Evolutionary conservation across 2,113 vertebrate genomes (phyloP).

Genomic region (Silurus meridionalis): DNA sequence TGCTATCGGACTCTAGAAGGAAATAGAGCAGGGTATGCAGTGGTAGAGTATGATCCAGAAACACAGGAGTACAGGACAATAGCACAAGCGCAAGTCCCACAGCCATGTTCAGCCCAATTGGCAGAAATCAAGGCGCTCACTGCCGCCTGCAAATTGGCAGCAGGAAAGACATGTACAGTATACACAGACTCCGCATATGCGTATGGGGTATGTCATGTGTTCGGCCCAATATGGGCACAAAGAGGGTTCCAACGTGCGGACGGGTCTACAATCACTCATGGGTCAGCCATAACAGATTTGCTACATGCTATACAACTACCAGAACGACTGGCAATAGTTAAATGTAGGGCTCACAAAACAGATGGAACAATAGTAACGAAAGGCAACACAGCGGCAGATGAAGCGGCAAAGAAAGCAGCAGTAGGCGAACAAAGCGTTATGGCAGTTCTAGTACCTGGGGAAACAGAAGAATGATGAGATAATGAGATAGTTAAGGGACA

Average conservation of each 20-base stretch:
- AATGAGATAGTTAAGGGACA: no score
- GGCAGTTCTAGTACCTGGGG: no score
- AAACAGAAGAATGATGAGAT: no score
- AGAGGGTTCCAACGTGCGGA: background rate
- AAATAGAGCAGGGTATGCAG: background rate
- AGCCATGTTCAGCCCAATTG: background rate
- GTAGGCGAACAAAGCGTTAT: background rate
- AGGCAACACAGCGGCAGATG: background rate
- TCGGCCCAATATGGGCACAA: background rate
- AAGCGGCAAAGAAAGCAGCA: background rate
- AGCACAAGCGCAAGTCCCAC: background rate
- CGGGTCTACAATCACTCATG: background rate
- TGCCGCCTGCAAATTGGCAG: fast-evolving
- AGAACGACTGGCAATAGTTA: background rate
- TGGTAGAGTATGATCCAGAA: no score
- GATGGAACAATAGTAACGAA: fast-evolving
- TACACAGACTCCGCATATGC: background rate
- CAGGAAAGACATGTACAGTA: background rate
- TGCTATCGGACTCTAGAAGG: background rate
- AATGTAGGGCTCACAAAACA: background rate
- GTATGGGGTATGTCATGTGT: background rate
- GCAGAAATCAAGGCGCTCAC: background rate
- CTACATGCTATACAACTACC: background rate
- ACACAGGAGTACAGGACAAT: no score
- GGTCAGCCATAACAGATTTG: background rate